A percentile compares a stretch with the other conserved stretches of the same genome.
phyloP scores from a whole-genome alignment of 1,140 invertebrate genomes.

The Pogonomyrmex californicus region DNA sequence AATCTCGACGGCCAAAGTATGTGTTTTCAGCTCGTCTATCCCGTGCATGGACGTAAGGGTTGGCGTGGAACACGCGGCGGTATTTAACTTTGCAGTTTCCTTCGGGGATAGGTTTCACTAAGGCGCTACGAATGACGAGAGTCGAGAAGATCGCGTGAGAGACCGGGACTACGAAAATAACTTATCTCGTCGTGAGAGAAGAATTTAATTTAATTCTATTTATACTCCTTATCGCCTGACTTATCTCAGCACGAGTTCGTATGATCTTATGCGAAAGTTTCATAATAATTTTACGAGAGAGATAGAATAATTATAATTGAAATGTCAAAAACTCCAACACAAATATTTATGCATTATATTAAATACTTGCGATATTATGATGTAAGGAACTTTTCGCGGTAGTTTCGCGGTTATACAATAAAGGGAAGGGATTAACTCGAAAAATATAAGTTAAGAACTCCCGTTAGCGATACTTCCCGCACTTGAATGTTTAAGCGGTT shows the following conservation, averaged over 20 bases:
- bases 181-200: background rate
- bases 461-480: background rate
- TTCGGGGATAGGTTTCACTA: slow-evolving; percentile 10
- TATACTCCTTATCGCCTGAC: background rate
- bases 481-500: background rate
- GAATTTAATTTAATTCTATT: slow-evolving; percentile 14
- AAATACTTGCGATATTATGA: background rate
- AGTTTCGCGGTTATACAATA: background rate
- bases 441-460: background rate
- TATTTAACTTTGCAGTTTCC: slow-evolving; percentile 13
- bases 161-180: slow-evolving; percentile 14
- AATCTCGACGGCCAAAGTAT: slow-evolving; percentile 35
- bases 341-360: background rate
- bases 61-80: background rate
- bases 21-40: background rate
- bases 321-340: background rate
- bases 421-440: background rate
- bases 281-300: background rate
- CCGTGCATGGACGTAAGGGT: background rate
- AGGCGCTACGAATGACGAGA: slow-evolving; percentile 5
- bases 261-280: background rate
- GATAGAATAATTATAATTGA: background rate
- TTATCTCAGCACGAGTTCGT: background rate
- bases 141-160: background rate
- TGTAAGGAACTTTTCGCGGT: too few relatives aligned